Evolutionary conservation across 2,888 invertebrate species (phyloP).

Genomic region (Hirtodrosophila trivittata): DNA sequence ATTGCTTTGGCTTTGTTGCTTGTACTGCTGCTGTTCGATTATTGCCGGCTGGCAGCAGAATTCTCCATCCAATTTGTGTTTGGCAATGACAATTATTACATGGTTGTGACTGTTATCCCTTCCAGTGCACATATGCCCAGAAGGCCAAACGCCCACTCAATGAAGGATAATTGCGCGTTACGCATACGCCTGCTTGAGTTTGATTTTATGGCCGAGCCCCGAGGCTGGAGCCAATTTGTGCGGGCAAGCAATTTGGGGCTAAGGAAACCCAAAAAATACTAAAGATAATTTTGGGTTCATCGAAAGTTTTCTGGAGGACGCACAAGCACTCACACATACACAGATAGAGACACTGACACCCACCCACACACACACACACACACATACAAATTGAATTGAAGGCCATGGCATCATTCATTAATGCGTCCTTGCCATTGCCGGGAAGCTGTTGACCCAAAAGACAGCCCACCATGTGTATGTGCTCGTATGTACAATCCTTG

Average conservation of each 20-base stretch:
- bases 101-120: slow-evolving; percentile 52
- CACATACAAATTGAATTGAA: slow-evolving; percentile 23
- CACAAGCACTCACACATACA: slow-evolving; percentile 15
- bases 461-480: slow-evolving; percentile 42
- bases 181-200: slow-evolving; percentile 68
- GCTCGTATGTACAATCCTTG: slow-evolving; percentile 13
- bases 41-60: slow-evolving; percentile 4
- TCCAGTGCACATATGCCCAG: slow-evolving; percentile 15
- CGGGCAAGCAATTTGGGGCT: slow-evolving; percentile 50
- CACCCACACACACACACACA: slow-evolving; percentile 19
- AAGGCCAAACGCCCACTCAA: slow-evolving; percentile 64
- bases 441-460: slow-evolving; percentile 16
- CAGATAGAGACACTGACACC: slow-evolving; percentile 8
- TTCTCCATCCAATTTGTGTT: slow-evolving; percentile 30
- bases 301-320: slow-evolving; percentile 40
- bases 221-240: slow-evolving; percentile 62
- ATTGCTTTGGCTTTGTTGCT: slow-evolving; percentile 26
- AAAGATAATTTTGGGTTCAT: slow-evolving; percentile 47
- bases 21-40: slow-evolving; percentile 1
- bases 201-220: slow-evolving; percentile 66
- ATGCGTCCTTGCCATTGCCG: slow-evolving; percentile 41
- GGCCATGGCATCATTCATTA: slow-evolving; percentile 51
- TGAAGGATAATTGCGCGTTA: slow-evolving; percentile 73
- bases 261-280: slow-evolving; percentile 53
- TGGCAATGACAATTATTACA: slow-evolving; percentile 73